A percentile compares a stretch with the other conserved stretches of the same genome.
phyloP scores from a whole-genome alignment of 2,113 vertebrate genomes.

The Chrysochloris asiatica region DNA sequence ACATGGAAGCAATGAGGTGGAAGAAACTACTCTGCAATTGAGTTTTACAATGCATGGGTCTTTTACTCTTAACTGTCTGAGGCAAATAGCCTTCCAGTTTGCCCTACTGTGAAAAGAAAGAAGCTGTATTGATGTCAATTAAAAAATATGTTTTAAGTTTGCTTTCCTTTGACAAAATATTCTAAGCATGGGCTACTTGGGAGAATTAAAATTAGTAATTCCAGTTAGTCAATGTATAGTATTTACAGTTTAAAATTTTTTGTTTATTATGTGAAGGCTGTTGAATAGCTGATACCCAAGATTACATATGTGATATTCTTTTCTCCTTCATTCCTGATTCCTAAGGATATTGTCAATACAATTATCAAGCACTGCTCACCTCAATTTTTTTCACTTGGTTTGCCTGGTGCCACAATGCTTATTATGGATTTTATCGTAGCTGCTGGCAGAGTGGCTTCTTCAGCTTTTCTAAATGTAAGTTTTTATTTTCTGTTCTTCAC shows the following conservation, averaged over 20 bases:
- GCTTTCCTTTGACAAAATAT: conserved; percentile 40
- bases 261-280: conserved; percentile 10
- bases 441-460: conserved; percentile 95
- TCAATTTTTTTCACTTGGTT: conserved; percentile 96
- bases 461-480: conserved; percentile 97
- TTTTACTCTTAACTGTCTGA: conserved; percentile 20
- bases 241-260: conserved; percentile 39
- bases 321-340: conserved; percentile 64
- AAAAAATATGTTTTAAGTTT: conserved; percentile 8
- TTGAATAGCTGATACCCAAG: conserved; percentile 56
- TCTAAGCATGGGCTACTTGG: conserved; percentile 34
- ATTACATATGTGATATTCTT: conserved; percentile 44
- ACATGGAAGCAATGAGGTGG: background rate
- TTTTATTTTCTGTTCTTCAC: conserved; percentile 64
- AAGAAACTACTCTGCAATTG: background rate
- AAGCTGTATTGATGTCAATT: background rate
- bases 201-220: conserved; percentile 50
- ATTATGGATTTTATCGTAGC: conserved; percentile 98
- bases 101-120: background rate
- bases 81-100: background rate
- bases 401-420: conserved; percentile 98
- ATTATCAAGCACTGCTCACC: conserved; percentile 99
- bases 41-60: background rate
- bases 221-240: background rate
- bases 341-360: conserved; percentile 98